A percentile compares a stretch with the other conserved stretches of the same genome.
These are phyloP conservation scores for Alethe diademata DNA, from an alignment of 2,113 vertebrate species.

Conservation along the genomic window DNA sequence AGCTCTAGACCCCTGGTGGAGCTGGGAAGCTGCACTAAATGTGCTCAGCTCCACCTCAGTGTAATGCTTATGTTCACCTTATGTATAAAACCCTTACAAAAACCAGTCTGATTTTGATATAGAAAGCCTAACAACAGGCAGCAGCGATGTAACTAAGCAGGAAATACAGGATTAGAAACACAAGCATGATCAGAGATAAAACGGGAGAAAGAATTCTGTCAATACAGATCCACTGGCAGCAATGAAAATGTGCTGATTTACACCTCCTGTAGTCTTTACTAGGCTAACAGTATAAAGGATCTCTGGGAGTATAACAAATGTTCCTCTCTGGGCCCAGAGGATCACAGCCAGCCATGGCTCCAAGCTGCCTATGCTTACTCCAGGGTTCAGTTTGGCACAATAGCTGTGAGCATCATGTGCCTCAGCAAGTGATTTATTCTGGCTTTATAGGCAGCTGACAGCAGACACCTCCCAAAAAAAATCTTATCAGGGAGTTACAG, in stretches of 20 bases:
- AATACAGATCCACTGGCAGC: neutral
- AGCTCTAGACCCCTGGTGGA: neutral
- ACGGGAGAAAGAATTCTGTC: neutral
- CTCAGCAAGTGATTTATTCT: neutral
- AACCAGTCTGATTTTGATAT: neutral
- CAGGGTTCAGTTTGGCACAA: neutral
- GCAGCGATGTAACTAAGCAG: neutral
- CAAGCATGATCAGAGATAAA: neutral
- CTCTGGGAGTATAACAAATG: neutral
- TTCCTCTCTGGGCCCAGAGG: neutral
- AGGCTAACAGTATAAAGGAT: neutral
- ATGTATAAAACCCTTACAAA: neutral
- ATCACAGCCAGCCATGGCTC: neutral
- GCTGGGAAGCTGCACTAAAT: neutral
- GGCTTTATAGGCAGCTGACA: neutral
- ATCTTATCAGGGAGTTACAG: neutral
- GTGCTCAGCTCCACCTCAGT: neutral
- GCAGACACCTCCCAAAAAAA: neutral
- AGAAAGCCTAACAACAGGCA: neutral
- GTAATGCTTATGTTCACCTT: neutral
- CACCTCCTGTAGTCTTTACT: neutral
- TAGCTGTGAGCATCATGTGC: neutral
- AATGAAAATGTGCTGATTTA: slow-evolving; percentile 19
- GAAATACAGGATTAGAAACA: neutral
- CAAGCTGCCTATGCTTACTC: neutral